phyloP scores from a whole-genome alignment of 2,797 vertebrate species.

The Anableps anableps region DNA sequence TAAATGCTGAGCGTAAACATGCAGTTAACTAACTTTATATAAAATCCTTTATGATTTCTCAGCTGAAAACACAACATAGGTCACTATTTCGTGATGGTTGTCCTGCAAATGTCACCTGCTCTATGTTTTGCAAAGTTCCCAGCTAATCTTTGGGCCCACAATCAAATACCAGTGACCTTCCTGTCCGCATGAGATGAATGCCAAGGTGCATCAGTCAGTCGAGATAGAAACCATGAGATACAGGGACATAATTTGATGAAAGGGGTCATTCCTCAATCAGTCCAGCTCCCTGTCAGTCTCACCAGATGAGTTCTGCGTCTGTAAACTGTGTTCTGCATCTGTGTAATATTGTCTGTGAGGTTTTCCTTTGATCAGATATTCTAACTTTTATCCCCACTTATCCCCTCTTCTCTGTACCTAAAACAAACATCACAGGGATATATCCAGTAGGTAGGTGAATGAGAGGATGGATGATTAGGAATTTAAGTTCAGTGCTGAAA shows the following conservation, averaged over 20 bases:
- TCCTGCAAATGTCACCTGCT: conserved; percentile 22
- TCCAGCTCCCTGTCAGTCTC: conserved; percentile 29
- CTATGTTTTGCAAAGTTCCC: conserved; percentile 31
- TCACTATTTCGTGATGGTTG: conserved; percentile 4
- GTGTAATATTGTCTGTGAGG: conserved; percentile 32
- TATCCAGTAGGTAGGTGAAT: conserved; percentile 5
- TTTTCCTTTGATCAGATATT: conserved; percentile 33
- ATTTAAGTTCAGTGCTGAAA: conserved; percentile 7
- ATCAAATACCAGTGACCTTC: conserved; percentile 65
- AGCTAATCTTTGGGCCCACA: conserved; percentile 41
- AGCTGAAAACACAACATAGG: background rate
- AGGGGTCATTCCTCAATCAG: conserved; percentile 49
- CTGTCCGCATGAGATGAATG: conserved; percentile 51
- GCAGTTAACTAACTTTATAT: background rate
- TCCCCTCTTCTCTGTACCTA: background rate
- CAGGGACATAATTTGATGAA: conserved; percentile 31
- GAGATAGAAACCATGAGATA: conserved; percentile 52
- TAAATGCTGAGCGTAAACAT: background rate
- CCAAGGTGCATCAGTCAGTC: conserved; percentile 53
- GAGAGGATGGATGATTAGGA: conserved; percentile 9
- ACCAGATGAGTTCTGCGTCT: conserved; percentile 47
- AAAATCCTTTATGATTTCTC: background rate
- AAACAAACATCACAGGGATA: background rate
- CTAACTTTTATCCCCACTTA: conserved; percentile 33
- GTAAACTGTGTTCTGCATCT: conserved; percentile 48